Percentiles rank a stretch among this genome's conserved stretches.
Evolutionary conservation across 2,113 vertebrate species (phyloP).

Genomic region (Scomber colias): DNA sequence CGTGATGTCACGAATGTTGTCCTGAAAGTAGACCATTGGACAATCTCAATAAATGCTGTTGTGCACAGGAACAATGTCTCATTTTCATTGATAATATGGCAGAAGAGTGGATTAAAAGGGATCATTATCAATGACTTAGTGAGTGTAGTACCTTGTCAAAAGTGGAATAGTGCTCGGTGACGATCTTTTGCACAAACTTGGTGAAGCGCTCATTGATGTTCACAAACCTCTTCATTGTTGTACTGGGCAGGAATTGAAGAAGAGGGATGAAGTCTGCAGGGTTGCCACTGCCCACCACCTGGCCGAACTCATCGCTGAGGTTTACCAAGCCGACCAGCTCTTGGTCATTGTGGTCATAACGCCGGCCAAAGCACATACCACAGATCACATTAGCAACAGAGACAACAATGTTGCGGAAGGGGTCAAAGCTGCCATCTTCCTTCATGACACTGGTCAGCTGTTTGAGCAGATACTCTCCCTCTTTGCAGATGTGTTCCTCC

Average conservation of each 20-base stretch:
- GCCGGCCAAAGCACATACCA: conserved; percentile 90
- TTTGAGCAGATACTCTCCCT: conserved; percentile 81
- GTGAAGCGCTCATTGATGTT: conserved; percentile 82
- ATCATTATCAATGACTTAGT: neutral
- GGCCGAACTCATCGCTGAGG: conserved; percentile 84
- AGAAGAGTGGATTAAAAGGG: neutral
- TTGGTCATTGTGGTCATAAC: conserved; percentile 85
- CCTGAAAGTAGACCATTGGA: conserved; percentile 76
- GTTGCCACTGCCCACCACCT: conserved; percentile 81
- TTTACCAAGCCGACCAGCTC: conserved; percentile 87
- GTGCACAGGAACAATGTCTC: neutral
- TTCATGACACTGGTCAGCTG: conserved; percentile 82
- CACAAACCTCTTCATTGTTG: conserved; percentile 82
- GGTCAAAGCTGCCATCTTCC: conserved; percentile 84
- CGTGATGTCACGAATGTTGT: conserved; percentile 92
- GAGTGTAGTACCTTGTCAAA: conserved; percentile 85
- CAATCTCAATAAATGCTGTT: neutral
- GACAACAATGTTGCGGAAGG: conserved; percentile 87
- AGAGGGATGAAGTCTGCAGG: conserved; percentile 91
- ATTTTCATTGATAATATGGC: neutral
- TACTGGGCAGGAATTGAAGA: conserved; percentile 87
- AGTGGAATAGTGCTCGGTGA: conserved; percentile 86
- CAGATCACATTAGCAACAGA: conserved; percentile 92
- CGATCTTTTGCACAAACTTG: conserved; percentile 82
- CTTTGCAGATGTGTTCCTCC: conserved; percentile 88